Evolutionary conservation across 1,140 invertebrate species (phyloP).

Genomic region (Muscidifurax raptorellus): DNA sequence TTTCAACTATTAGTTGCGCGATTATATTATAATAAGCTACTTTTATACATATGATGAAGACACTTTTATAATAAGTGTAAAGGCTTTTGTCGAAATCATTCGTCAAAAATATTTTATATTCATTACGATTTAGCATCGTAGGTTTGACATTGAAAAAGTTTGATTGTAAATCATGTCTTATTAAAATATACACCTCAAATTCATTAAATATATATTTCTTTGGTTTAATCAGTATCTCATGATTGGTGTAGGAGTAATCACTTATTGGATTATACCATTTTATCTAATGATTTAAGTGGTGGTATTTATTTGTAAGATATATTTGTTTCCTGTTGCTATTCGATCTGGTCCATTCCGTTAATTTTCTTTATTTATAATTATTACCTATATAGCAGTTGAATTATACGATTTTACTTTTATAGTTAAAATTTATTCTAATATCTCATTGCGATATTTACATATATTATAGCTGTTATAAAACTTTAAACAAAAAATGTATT

Average conservation of each 20-base stretch:
- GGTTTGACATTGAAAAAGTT: not conserved
- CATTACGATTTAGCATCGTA: not conserved
- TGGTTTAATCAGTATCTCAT: not conserved
- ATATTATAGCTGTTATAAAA: not conserved
- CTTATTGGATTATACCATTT: not conserved
- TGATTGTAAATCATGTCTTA: not conserved
- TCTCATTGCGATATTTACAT: not conserved
- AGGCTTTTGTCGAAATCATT: no score
- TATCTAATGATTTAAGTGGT: no score
- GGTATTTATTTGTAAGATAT: no score
- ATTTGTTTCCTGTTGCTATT: no score
- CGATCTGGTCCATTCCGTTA: no score
- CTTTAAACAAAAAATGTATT: not conserved
- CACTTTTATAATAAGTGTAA: no score
- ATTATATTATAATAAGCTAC: not conserved
- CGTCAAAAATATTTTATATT: not conserved
- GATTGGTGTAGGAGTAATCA: not conserved
- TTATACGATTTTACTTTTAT: no score
- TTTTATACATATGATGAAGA: not conserved
- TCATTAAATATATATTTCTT: not conserved
- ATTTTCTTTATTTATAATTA: no score
- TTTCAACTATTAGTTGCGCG: not conserved
- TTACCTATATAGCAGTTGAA: no score
- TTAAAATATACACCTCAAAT: slow-evolving; percentile 26
- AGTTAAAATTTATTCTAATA: no score